Conservation (phyloP, 1,140 invertebrate genomes). For the Drosophila quadrilineata region DNA sequence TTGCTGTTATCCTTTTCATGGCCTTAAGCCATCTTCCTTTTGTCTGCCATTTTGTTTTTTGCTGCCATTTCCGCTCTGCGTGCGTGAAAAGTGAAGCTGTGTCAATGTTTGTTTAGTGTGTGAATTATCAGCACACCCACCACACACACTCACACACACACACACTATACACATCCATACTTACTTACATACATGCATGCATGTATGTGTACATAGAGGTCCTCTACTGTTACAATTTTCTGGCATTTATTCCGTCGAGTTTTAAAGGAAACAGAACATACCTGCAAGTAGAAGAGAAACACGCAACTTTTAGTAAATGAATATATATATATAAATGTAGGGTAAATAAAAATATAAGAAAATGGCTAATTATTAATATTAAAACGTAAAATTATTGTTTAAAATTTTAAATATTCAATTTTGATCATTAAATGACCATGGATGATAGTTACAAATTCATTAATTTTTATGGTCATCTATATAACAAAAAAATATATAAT, state of each 20-base stretch:
- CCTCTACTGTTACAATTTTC: too few relatives aligned
- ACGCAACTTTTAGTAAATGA: constrained; percentile 17
- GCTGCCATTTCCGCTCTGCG: constrained; percentile 51
- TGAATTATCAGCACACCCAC: constrained; percentile 21
- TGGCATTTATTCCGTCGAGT: constrained; percentile 2
- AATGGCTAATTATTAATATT: too few relatives aligned
- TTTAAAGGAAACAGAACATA: too few relatives aligned
- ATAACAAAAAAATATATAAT: too few relatives aligned
- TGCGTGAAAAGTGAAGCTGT: constrained; percentile 20
- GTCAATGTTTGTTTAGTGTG: constrained; percentile 55
- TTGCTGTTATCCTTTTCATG: constrained; percentile 2
- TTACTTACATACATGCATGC: background rate
- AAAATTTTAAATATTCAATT: too few relatives aligned
- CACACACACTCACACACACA: background rate
- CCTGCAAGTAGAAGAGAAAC: constrained; percentile 43
- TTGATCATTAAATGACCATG: too few relatives aligned
- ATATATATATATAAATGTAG: too few relatives aligned
- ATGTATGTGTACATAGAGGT: background rate
- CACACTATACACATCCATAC: background rate
- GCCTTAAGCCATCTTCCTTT: constrained; percentile 8
- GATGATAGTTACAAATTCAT: too few relatives aligned
- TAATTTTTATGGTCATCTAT: too few relatives aligned
- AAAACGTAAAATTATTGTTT: too few relatives aligned
- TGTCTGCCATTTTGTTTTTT: constrained; percentile 49
- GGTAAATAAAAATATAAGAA: too few relatives aligned